Evolutionary conservation across 2,113 vertebrate genomes (phyloP), one percentile per base, ranked within the genome.

Genomic region (Prietella phreatophila): DNA sequence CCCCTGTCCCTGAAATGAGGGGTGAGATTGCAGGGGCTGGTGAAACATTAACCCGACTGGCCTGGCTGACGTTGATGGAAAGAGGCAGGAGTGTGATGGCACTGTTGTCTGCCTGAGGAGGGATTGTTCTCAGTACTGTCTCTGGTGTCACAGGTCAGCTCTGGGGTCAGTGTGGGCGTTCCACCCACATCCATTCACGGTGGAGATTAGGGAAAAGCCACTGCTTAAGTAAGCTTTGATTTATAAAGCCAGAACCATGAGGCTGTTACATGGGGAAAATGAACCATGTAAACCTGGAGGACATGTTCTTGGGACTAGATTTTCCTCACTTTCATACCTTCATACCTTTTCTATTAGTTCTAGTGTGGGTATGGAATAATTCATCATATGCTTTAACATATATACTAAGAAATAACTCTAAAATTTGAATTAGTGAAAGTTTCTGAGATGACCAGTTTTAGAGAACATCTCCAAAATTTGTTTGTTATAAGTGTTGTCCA

Each of bases 21-120:
- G 89, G 63, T 86, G 89, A 89, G 86, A 90, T 84, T 88, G 84
- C 33, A 88, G 88, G 88, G 88, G 85, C 50, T 85, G 83, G 93
- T 94, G 91, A 95, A 95, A 95, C 94, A 95, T 95, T 95, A 96
- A 95, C 95, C 92, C 89, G 91, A 89, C 39, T 19, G 89, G 89
- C 76, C 30, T 90, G 88, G 88, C 92, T 93, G 94, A 93, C 92
- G 89, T 85, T 94, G 94, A 94, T 92, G 91, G 90, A 95, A 92
- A 92, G 91, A 89, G 92, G 91, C 93, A 88, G 91, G 78, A 94
- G 93, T 92, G 93, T 90, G 92, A 93, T 92, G 92, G 88, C 25
- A 87, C 89, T 92, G 93, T 94, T 92, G 91, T 94, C 92, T 89
- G 42, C 90, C 93, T 93, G 92, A 89, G 89, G 91, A 92, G 89